These are phyloP conservation scores for Dipus sagitta DNA, from an alignment of 2,797 vertebrate genomes.

Conservation along the genomic window DNA sequence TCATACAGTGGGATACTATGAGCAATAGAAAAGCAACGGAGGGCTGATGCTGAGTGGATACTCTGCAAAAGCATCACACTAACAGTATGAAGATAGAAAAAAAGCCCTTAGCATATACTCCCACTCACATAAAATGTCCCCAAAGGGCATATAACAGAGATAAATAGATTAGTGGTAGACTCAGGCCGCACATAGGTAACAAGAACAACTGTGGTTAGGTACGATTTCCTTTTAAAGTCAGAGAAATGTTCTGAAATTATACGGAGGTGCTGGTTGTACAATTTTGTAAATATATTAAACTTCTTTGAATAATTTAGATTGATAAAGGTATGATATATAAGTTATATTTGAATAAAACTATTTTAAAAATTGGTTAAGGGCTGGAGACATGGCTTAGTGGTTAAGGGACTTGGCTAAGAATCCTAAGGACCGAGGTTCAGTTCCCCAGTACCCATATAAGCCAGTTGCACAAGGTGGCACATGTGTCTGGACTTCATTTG, in stretches of 20 bases:
- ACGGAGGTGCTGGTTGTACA: neutral
- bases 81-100: neutral
- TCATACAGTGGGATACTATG: neutral
- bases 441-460: too few species aligned
- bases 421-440: too few species aligned
- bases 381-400: too few species aligned
- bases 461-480: too few species aligned
- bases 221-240: neutral
- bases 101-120: neutral
- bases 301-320: neutral
- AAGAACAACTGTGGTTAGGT: neutral
- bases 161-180: neutral
- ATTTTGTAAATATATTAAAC: constrained; percentile 20
- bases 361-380: neutral
- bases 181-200: neutral
- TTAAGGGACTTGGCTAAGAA: too few species aligned
- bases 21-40: neutral
- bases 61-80: neutral
- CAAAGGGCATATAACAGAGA: neutral
- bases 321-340: neutral
- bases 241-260: constrained; percentile 37
- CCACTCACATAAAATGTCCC: neutral
- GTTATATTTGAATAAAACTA: constrained; percentile 2
- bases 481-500: too few species aligned
- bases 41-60: too few species aligned